Evolutionary conservation across 2,888 invertebrate genomes (phyloP).

Genomic region (Elegia similella): DNA sequence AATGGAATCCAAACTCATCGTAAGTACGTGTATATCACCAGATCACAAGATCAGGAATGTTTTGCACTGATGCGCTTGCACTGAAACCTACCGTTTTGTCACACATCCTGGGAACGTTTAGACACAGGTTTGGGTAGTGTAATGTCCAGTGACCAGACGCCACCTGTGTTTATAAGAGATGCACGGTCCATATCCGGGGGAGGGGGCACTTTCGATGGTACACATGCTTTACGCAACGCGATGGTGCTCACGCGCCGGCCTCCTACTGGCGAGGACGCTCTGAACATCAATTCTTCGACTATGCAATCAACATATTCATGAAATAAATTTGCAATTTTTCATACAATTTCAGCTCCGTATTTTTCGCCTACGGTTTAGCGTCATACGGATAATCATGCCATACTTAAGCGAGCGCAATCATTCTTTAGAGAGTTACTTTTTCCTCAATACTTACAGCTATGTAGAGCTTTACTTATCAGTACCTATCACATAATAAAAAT

Average conservation of each 20-base stretch:
- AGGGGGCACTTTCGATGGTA: conserved; percentile 80
- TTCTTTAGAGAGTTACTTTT: too few relatives aligned
- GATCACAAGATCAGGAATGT: conserved; percentile 46
- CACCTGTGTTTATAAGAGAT: conserved; percentile 79
- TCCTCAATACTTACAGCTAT: too few relatives aligned
- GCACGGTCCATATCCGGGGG: conserved; percentile 71
- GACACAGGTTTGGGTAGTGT: conserved; percentile 62
- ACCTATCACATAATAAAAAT: too few relatives aligned
- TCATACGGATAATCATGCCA: too few relatives aligned
- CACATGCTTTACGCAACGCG: conserved; percentile 69
- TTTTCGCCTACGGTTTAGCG: conserved; percentile 8
- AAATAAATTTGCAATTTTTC: conserved; percentile 13
- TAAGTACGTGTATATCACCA: conserved; percentile 36
- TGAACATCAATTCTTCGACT: conserved; percentile 31
- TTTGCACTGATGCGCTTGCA: conserved; percentile 35
- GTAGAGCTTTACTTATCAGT: too few relatives aligned
- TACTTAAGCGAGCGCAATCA: too few relatives aligned
- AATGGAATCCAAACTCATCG: conserved; percentile 22
- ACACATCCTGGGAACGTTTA: conserved; percentile 68
- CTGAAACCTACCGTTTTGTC: conserved; percentile 71
- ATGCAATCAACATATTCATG: conserved; percentile 18
- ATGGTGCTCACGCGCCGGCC: conserved; percentile 68
- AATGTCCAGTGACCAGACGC: conserved; percentile 70
- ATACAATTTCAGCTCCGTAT: not conserved
- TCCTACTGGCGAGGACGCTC: conserved; percentile 38